Evolutionary conservation across 2,797 vertebrate species (phyloP), one percentile per base, ranked within the genome.

Genomic region (Sebastes steindachneri): DNA sequence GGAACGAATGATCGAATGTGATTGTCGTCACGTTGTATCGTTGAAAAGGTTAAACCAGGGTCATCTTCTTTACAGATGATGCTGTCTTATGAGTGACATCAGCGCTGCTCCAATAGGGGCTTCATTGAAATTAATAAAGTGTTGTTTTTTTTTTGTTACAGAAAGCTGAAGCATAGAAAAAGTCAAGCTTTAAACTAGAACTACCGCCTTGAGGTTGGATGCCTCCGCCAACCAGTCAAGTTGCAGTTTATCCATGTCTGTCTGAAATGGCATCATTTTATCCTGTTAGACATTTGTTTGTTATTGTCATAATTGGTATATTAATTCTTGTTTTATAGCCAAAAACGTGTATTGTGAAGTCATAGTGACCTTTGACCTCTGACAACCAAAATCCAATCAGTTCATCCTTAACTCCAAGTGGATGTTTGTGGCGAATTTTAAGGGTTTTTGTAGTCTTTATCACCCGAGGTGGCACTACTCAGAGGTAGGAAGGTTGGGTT

Each of bases 271-370:
- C 35, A 37, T 37, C 5, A 37, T 14, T 45, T 45, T 17, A 17
- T 45, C 15, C 41, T 17, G 1, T 45, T 17, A 17, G 41, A 45
- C 6, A 0, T 45, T 17, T 45, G 41, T 45, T 15, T 45, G 14
- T 17, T 17, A 45, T 45, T 45, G 41, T 17, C 41, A 45, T 45
- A 45, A 45, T 45, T 45, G 17, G 14, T 3, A 45, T 17, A 45
- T 17, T 0, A 17, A 17, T 17, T 45, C 41, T 45, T 15, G 0
- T 0, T 0, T 45, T 45, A 45, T 3, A 1, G 15, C 15, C 41
- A 45, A 45, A 45, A 0, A 45, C 1, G 0, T 17, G 15, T 41
- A 37, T 37, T 37, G 35, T 37, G 35, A 37, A 37, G 12, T 37
- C 35, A 37, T 14, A 37, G 37, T 15, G 14, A 41, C 37, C 37